Evolutionary conservation across 2,888 invertebrate genomes (phyloP), one percentile per base, ranked within the genome.

Genomic region (Chrysomela aeneicollis): DNA sequence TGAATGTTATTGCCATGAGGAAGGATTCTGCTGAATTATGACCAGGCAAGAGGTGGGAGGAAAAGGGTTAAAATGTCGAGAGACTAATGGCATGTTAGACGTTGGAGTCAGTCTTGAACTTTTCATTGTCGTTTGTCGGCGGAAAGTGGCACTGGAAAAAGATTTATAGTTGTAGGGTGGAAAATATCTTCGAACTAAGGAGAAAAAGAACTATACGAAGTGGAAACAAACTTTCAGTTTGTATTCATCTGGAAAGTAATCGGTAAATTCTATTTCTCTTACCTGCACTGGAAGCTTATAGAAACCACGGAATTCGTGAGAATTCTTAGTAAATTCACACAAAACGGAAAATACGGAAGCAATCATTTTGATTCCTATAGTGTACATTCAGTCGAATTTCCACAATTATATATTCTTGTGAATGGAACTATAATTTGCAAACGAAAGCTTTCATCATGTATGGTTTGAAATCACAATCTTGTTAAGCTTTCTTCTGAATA

Each of bases 51-150:
- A 12, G 42, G 42, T 3, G 15, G 15, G 42, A 42, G 15, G 26
- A 47, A 26, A 57, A 46, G 57, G 57, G 57, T 57, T 57, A 30
- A 26, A 57, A 57, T 57, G 57, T 46, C 57, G 46, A 15, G 57
- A 57, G 57, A 57, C 46, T 57, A 57, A 46, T 57, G 57, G 57
- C 46, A 46, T 57, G 57, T 57, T 46, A 46, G 47, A 57, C 57
- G 22, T 46, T 37, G 47, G n/a, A 57, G 57, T 57, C 57, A 46
- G 18, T 46, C 46, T 57, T 57, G 46, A 57, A 57, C 57, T 57
- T 46, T 57, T 57, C 57, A 26, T 57, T 37, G 57, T 57, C 46
- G 57, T 57, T 57, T 57, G 57, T 57, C 47, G 18, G 57, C 8
- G 26, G 46, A 26, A 22, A 42, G 55, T 8, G 46, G 57, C 46